Conservation (phyloP, 1,140 invertebrate species). For the Nixonia krombeini region DNA sequence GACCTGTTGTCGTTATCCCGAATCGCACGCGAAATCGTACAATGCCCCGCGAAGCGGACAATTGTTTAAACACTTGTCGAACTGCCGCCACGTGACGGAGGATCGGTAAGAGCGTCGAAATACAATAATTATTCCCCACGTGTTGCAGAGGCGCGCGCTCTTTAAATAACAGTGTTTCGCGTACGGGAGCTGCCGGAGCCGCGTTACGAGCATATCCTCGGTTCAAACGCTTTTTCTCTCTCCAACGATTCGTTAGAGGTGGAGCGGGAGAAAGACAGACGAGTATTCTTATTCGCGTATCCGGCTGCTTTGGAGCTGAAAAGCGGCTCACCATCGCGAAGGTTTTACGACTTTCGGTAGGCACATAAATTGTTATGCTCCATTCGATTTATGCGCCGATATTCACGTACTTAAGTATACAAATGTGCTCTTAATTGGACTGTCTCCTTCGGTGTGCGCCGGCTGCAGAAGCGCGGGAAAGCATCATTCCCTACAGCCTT, state of each 20-base stretch:
- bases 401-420: constrained; percentile 60
- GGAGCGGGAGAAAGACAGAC: constrained; percentile 8
- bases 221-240: constrained; percentile 3
- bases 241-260: not conserved
- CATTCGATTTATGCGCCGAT: constrained; percentile 61
- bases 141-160: too few relatives aligned
- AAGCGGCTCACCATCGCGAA: constrained; percentile 30
- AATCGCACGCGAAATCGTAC: too few relatives aligned
- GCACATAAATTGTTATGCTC: constrained; percentile 56
- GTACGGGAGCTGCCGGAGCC: not conserved
- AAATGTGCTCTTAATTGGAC: constrained; percentile 64
- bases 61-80: too few relatives aligned
- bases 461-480: constrained; percentile 45
- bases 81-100: too few relatives aligned
- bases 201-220: constrained; percentile 1
- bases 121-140: too few relatives aligned
- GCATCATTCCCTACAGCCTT: constrained; percentile 8
- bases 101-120: too few relatives aligned
- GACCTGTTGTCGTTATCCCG: too few relatives aligned
- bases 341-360: constrained; percentile 62
- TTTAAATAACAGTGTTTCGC: not conserved
- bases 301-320: constrained; percentile 16
- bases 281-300: constrained; percentile 2
- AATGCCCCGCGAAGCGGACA: too few relatives aligned
- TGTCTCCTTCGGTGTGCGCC: constrained; percentile 47